Evolutionary conservation across 2,888 invertebrate genomes (phyloP), one percentile per base, ranked within the genome.

Genomic region (Cryptocephalus primarius): DNA sequence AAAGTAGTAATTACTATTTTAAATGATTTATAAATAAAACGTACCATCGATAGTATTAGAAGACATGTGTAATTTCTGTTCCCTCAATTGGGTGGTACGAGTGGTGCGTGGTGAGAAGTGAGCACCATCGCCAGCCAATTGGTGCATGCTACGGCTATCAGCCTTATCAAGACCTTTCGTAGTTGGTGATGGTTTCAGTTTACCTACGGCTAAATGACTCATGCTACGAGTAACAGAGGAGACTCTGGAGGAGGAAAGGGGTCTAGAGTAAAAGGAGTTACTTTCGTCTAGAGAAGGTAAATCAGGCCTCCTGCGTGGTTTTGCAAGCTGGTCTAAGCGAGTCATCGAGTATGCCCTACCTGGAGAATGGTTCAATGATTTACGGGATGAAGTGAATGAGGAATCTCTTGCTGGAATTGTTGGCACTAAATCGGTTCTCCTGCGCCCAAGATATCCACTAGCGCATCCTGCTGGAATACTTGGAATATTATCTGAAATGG

Each of bases 291-390:
- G 60, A 43, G 69, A 63, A 50, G 69, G 65, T 57, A 71, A 60
- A 53, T 66, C 67, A 33, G 59, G 76, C 60, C 78, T 74, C 58
- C 63, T 67, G 60, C 84, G 76, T 57, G 86, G 85, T 72, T 80
- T 81, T 60, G 86, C 78, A 71, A 86, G 77, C 69, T 84, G 82
- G 80, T 92, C 92, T 76, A 92, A 82, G 62, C 92, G 84, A 66
- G 90, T 87, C 90, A 92, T 90, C 71, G 90, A 90, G 76, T 86
- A 86, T 66, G 91, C 90, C 80, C 91, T 89, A 81, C 85, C 85
- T 84, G 80, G 80, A 62, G 68, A 71, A 53, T 69, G 66, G 56
- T 67, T 67, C 54, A 71, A 66, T 51, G 69, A 66, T 60, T 69
- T 75, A 59, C 67, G 68, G 58, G 75, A 72, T 60, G 75, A 68